Evolutionary conservation across 2,888 invertebrate genomes (phyloP), one percentile per base, ranked within the genome.

Genomic region (Pyralis farinalis): DNA sequence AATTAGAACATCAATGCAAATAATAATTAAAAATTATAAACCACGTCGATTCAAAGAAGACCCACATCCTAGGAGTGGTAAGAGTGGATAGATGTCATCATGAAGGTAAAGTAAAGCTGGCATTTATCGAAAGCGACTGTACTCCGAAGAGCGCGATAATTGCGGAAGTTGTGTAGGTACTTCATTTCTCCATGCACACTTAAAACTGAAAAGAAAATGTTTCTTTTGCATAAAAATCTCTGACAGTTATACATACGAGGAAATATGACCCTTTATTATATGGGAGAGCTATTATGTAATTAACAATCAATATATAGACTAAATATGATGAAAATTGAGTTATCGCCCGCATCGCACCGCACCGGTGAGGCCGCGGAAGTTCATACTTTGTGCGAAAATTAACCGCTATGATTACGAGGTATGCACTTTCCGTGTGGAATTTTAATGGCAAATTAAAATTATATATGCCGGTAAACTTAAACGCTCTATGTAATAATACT

Each of bases 281-380:
- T 25, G 25, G n/a, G 25, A 4, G 25, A n/a, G 25, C 25, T 25
- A 25, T 25, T 25, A 25, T 25, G 7, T 25, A 25, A 25, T 25
- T 25, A 25, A 7, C 7, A 8, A 25, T n/a, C 25, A n/a, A 25
- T 25, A 16, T 25, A 4, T 25, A 25, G 25, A 25, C 25, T 25
- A n/a, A 25, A 25, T 25, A 25, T 25, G 7, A 25, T 25, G 7
- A 8, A 25, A 25, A 25, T 25, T 25, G n/a, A n/a, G n/a, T n/a
- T 25, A 7, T 25, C 25, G 25, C 25, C 25, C 7, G 25, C 25
- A 25, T 4, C 25, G 25, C 25, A n/a, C n/a, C 25, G 25, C 7
- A 7, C 25, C n/a, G 32, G 32, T 32, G n/a, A n/a, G 32, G 32
- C 25, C 25, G 25, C 35, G 35, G 35, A 35, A 35, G 27, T 8